phyloP scores from a whole-genome alignment of 2,113 vertebrate genomes.

The Conger conger region DNA sequence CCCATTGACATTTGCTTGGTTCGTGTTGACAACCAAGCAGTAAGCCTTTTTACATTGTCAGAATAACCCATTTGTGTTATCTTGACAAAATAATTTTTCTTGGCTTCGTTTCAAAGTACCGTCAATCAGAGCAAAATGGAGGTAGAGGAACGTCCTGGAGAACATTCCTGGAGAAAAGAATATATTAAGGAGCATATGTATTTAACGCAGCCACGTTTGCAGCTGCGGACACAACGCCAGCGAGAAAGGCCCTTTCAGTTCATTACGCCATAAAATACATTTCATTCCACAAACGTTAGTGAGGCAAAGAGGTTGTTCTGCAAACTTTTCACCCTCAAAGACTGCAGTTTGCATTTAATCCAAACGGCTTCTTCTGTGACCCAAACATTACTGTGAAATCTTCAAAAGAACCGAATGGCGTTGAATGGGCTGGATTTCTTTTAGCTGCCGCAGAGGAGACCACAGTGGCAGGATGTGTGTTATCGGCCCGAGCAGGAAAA shows the following conservation, averaged over 20 bases:
- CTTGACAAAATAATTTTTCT: background rate
- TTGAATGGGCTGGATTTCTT: constrained; percentile 59
- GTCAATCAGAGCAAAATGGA: background rate
- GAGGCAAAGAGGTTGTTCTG: no score
- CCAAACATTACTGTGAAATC: constrained; percentile 59
- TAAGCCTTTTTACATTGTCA: constrained; percentile 8
- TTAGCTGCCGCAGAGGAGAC: constrained; percentile 14
- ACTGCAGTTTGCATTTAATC: background rate
- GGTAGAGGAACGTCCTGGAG: background rate
- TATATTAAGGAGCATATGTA: no score
- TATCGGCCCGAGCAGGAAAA: background rate
- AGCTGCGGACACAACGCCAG: background rate
- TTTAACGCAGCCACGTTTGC: background rate
- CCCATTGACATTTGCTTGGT: background rate
- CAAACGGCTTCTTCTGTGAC: constrained; percentile 48
- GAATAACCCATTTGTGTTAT: background rate
- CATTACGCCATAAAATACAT: background rate
- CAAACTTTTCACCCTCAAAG: background rate
- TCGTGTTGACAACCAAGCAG: background rate
- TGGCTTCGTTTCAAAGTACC: background rate
- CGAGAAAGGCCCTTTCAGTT: background rate
- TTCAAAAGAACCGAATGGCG: constrained; percentile 64
- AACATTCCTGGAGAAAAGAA: background rate
- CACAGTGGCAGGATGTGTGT: background rate
- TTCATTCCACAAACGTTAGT: background rate